Percentiles rank a stretch among this genome's conserved stretches.
Evolutionary conservation across 2,888 invertebrate genomes (phyloP).

Genomic region (Abrostola tripartita): DNA sequence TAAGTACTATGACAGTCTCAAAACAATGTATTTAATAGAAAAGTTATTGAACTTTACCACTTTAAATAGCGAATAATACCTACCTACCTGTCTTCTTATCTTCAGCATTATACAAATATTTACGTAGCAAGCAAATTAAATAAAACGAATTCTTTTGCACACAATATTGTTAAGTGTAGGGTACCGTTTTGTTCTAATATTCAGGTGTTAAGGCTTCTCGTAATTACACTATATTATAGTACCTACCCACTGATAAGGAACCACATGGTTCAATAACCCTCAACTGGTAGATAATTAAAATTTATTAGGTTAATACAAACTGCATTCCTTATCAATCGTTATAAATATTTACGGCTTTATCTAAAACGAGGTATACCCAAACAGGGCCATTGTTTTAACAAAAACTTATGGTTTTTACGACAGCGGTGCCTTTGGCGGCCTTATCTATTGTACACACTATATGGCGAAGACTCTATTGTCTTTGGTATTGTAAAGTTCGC

Average conservation of each 20-base stretch:
- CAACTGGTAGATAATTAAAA: conserved; percentile 15
- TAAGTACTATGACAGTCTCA: not conserved
- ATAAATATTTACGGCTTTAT: conserved; percentile 43
- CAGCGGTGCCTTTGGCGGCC: conserved; percentile 63
- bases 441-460: conserved; percentile 55
- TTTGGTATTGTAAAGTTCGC: conserved; percentile 45
- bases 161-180: too few relatives aligned
- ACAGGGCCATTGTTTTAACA: conserved; percentile 53
- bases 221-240: conserved; percentile 5
- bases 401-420: conserved; percentile 52
- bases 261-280: conserved; percentile 17
- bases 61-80: too few relatives aligned
- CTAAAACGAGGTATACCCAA: conserved; percentile 47
- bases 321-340: conserved; percentile 31
- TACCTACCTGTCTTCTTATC: too few relatives aligned
- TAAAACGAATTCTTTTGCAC: too few relatives aligned
- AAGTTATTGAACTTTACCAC: too few relatives aligned
- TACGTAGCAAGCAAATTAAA: too few relatives aligned
- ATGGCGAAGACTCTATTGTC: conserved; percentile 46
- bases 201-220: not conserved
- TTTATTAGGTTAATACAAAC: conserved; percentile 32
- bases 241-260: conserved; percentile 8
- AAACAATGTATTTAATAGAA: too few relatives aligned
- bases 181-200: too few relatives aligned
- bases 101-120: too few relatives aligned